Conservation (phyloP, 2,797 vertebrate genomes). For the Crax fasciolata region DNA sequence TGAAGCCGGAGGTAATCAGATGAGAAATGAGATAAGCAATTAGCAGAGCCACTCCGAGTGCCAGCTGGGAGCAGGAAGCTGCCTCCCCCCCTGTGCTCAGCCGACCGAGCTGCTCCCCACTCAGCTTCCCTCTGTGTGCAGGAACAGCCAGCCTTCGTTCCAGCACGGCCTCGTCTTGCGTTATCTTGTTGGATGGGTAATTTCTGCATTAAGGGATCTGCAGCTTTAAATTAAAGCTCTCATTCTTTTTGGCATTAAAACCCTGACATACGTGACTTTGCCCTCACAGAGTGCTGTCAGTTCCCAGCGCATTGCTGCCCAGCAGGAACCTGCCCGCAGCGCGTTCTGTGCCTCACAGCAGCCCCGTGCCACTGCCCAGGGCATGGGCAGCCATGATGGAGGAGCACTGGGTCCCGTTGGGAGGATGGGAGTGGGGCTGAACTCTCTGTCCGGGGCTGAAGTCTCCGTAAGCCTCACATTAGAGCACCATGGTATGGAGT, state of each 20-base stretch:
- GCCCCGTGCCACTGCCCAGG: not conserved
- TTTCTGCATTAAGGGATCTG: constrained; percentile 76
- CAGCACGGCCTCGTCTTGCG: constrained; percentile 23
- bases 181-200: constrained; percentile 63
- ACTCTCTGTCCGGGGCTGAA: not conserved
- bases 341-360: constrained; percentile 23
- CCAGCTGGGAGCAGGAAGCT: not conserved
- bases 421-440: too few species aligned
- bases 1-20: constrained; percentile 44
- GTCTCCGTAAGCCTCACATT: not conserved
- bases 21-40: constrained; percentile 45
- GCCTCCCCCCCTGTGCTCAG: constrained; percentile 5
- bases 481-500: rapidly evolving
- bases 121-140: constrained; percentile 23
- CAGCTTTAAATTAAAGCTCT: constrained; percentile 53
- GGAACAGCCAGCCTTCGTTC: constrained; percentile 21
- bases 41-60: constrained; percentile 31
- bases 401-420: not conserved
- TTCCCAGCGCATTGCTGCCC: not conserved
- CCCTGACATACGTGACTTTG: constrained; percentile 75
- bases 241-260: constrained; percentile 76
- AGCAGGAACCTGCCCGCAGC: constrained; percentile 15
- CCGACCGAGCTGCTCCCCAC: constrained; percentile 17
- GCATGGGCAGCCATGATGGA: not conserved
- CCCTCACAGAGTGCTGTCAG: constrained; percentile 63